Evolutionary conservation across 2,888 invertebrate species (phyloP).

Genomic region (Nebria brevicollis): DNA sequence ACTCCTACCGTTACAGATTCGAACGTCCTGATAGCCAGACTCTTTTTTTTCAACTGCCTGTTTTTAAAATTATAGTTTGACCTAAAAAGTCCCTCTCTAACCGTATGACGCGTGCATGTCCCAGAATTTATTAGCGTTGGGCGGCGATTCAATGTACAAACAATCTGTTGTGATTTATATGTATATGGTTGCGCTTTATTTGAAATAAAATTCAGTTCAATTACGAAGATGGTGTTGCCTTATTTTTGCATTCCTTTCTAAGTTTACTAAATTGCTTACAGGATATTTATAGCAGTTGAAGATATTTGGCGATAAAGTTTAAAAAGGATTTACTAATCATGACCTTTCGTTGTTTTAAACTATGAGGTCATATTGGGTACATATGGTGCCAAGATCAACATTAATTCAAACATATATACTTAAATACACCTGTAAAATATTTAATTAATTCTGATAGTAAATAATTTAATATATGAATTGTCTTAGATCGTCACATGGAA

Average conservation of each 20-base stretch:
- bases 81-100: conserved; percentile 23
- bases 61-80: conserved; percentile 24
- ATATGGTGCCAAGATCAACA: no score
- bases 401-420: no score
- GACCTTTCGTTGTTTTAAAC: no score
- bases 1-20: conserved; percentile 33
- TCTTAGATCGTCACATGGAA: no score
- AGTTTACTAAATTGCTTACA: no score
- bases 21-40: conserved; percentile 13
- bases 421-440: no score
- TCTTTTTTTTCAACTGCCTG: conserved; percentile 11
- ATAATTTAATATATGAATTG: no score
- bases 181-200: background rate
- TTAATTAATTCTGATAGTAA: no score
- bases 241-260: background rate
- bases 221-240: background rate
- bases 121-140: conserved; percentile 8
- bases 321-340: no score
- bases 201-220: background rate
- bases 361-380: no score
- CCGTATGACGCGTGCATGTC: background rate
- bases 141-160: conserved; percentile 13
- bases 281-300: no score
- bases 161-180: conserved; percentile 16
- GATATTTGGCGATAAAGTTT: no score